Evolutionary conservation across 2,113 vertebrate species (phyloP), one percentile per base, ranked within the genome.

Genomic region (Catharus minimus): DNA sequence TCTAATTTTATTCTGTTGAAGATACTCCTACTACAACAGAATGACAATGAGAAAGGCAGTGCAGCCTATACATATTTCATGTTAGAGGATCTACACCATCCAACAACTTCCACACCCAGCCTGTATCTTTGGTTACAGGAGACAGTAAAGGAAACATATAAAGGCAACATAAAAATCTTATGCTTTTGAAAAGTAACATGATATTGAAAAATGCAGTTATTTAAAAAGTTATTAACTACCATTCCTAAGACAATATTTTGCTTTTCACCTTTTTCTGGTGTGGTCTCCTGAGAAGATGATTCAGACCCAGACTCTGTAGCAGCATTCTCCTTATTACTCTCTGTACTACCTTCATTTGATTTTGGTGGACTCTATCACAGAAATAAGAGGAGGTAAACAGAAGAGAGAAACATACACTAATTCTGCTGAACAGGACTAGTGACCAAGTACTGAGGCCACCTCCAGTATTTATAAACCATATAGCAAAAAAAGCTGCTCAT

Each of bases 221-320:
- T 88, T 44, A 17, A 84, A 67, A 23, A 78, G 61, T 24, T 8
- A 79, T 88, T 80, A 86, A 39, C 67, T 44, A 49, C 30, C 22
- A 62, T 11, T 92, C 28, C 69, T 44, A 47, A 76, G 60, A 60
- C 0, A 38, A 1, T 32, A 32, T 7, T 26, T 52, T 32, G 6
- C 1, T 80, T 18, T 81, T 85, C 97, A 99, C 99, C 98, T 97
- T 99, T 99, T 90, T 99, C 99, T 39, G 99, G 98, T 3, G 98
- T 98, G 78, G 98, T 82, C 96, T 99, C 99, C 96, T 99, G 98
- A 88, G 98, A 98, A 11, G 98, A 98, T 0, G 98, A 97, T 94
- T 99, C 99, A 12, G 98, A 98, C 17, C 94, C 97, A 13, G 98
- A 98, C 55, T 98, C 92, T 2, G 95, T 71, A 36, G 97, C 97